A percentile compares a stretch with the other conserved stretches of the same genome.
Evolutionary conservation across 2,113 vertebrate species (phyloP).

Genomic region (Pomatostomus ruficeps): DNA sequence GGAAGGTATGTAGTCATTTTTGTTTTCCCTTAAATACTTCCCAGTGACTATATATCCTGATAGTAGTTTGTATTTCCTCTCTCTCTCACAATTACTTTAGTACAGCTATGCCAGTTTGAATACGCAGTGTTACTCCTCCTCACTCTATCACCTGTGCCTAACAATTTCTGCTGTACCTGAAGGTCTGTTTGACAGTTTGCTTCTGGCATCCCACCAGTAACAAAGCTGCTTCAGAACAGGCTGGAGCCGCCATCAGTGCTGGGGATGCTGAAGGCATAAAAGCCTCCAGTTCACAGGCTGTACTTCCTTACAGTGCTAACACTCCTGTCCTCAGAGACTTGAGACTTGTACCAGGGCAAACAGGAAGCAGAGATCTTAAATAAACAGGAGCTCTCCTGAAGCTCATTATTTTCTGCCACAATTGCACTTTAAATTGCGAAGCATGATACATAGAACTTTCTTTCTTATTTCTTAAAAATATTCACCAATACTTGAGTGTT

Average conservation of each 20-base stretch:
- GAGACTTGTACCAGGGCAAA: neutral
- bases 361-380: neutral
- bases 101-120: neutral
- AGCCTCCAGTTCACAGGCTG: neutral
- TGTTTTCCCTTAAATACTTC: neutral
- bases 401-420: neutral
- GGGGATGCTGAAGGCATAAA: neutral
- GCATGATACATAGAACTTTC: neutral
- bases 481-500: conserved; percentile 13
- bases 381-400: neutral
- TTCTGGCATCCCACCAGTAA: neutral
- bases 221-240: neutral
- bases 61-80: neutral
- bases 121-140: neutral
- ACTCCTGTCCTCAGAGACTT: neutral
- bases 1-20: neutral
- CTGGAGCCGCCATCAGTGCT: neutral
- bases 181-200: neutral
- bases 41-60: neutral
- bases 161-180: neutral
- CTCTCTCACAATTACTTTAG: neutral
- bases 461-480: neutral
- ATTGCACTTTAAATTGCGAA: conserved; percentile 35
- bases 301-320: neutral
- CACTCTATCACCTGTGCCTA: neutral